A percentile compares a stretch with the other conserved stretches of the same genome.
phyloP scores from a whole-genome alignment of 2,113 vertebrate species.

The Piprites chloris region DNA sequence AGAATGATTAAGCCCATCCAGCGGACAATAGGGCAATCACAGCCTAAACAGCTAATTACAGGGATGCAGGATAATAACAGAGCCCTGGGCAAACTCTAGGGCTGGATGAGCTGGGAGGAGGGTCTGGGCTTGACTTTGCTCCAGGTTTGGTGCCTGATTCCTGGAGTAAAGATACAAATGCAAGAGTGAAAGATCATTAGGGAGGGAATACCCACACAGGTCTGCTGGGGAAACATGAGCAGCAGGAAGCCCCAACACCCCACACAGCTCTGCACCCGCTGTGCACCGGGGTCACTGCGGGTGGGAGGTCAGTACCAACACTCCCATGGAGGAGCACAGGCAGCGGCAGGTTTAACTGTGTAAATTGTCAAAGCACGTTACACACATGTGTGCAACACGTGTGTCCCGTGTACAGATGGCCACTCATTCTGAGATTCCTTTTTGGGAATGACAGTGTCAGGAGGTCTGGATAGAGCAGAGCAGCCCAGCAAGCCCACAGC shows the following conservation, averaged over 20 bases:
- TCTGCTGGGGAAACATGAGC: background rate
- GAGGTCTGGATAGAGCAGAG: background rate
- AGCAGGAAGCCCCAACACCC: background rate
- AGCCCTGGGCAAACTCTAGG: background rate
- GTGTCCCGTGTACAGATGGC: rapidly evolving
- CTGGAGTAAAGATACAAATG: background rate
- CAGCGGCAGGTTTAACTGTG: rapidly evolving
- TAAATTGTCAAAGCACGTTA: background rate
- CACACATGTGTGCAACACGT: rapidly evolving
- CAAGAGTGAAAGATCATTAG: background rate
- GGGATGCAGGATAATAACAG: constrained; percentile 44
- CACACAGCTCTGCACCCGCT: rapidly evolving
- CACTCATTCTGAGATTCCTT: rapidly evolving
- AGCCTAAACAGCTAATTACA: constrained; percentile 68
- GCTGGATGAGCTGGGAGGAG: background rate
- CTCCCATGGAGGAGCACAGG: background rate
- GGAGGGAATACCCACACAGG: background rate
- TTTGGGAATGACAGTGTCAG: background rate
- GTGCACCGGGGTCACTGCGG: rapidly evolving
- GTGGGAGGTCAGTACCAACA: rapidly evolving
- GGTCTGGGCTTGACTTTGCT: background rate
- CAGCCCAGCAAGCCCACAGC: rapidly evolving
- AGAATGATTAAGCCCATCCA: constrained; percentile 68
- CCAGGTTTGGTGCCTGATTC: background rate
- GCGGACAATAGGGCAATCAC: constrained; percentile 68